Conservation (phyloP, 2,888 invertebrate species). For the Hyppa rectilinea region DNA sequence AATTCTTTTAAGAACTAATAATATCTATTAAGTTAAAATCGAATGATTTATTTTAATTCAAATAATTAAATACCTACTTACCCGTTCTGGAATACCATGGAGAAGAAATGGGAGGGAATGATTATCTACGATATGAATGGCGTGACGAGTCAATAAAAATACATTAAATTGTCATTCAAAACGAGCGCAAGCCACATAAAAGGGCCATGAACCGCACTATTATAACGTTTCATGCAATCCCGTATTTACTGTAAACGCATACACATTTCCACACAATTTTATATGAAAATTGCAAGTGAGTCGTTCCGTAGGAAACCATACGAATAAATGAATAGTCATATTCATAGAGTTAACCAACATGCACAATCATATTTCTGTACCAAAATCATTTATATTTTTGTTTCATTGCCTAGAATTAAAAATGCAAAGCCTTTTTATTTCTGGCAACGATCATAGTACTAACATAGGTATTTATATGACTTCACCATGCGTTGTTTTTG, state of each 20-base stretch:
- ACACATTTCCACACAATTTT: conserved; percentile 6
- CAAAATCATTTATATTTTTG: not conserved
- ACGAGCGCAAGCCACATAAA: conserved; percentile 18
- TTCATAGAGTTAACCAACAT: not conserved
- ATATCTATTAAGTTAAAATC: too few species aligned
- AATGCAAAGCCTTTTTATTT: not conserved
- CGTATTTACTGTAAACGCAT: conserved; percentile 1
- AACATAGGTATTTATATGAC: not conserved
- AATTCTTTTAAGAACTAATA: too few species aligned
- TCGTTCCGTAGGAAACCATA: not conserved
- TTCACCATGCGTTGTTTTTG: not conserved
- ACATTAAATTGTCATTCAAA: conserved; percentile 21
- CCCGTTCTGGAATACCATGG: not conserved
- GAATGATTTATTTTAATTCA: not conserved
- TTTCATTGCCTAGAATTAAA: too few species aligned
- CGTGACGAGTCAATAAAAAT: not conserved
- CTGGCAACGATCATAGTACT: too few species aligned
- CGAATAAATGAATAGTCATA: not conserved
- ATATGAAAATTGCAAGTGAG: not conserved
- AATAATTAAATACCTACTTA: not conserved
- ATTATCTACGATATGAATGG: not conserved
- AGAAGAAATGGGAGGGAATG: not conserved
- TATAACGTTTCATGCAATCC: conserved; percentile 23
- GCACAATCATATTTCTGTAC: not conserved
- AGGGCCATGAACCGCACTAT: conserved; percentile 18